These are phyloP conservation scores for Lasioglossum vierecki DNA, from an alignment of 2,888 invertebrate genomes.

Conservation along the genomic window DNA sequence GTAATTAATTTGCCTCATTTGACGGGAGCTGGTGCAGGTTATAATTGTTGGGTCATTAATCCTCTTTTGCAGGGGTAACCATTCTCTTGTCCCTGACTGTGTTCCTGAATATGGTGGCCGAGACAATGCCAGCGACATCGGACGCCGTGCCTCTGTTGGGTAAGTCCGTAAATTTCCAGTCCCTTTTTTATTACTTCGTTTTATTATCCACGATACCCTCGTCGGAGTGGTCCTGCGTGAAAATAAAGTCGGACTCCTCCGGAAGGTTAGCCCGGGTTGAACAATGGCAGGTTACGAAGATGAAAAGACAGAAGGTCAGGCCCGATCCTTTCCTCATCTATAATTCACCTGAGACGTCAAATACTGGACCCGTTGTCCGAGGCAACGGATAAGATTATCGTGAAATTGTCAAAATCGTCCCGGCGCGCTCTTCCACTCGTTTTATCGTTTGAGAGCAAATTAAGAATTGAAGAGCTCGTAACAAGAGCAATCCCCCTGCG, in stretches of 20 bases:
- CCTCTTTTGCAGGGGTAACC: constrained; percentile 92
- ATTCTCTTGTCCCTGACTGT: constrained; percentile 98
- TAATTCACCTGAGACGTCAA: constrained; percentile 44
- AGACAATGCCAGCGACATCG: constrained; percentile 99
- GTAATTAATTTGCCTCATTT: constrained; percentile 46
- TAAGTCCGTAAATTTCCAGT: constrained; percentile 78
- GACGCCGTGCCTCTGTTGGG: constrained; percentile 95
- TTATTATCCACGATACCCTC: constrained; percentile 2
- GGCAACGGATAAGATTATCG: constrained; percentile 4
- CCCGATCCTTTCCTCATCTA: constrained; percentile 33
- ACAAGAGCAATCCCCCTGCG: neutral
- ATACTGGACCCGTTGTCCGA: constrained; percentile 4
- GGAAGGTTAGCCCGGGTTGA: neutral
- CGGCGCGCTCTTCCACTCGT: neutral
- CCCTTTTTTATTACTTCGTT: constrained; percentile 43
- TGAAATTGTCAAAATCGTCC: constrained; percentile 5
- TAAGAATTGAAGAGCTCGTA: constrained; percentile 10
- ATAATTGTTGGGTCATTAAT: constrained; percentile 71
- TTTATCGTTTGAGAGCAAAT: neutral
- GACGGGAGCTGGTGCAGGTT: constrained; percentile 18
- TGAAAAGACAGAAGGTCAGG: constrained; percentile 9
- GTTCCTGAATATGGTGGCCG: constrained; percentile 99
- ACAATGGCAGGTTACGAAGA: constrained; percentile 33
- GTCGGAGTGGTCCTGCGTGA: neutral
- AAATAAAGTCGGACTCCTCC: constrained; percentile 32